A percentile compares a stretch with the other conserved stretches of the same genome.
phyloP scores from a whole-genome alignment of 2,888 invertebrate genomes.

The Chaetoderma sp. region DNA sequence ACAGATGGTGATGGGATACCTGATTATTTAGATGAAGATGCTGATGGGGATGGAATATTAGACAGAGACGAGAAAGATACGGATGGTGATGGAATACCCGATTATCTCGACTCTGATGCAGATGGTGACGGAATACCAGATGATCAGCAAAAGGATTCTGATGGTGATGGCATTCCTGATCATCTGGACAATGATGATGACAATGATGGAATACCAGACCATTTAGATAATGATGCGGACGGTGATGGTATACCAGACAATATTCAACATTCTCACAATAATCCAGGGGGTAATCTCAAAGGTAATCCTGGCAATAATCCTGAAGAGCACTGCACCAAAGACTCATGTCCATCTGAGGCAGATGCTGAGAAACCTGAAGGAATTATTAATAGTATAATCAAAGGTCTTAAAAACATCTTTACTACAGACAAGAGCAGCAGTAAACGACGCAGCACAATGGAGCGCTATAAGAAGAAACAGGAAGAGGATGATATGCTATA shows the following conservation, averaged over 20 bases:
- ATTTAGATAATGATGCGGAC: slow-evolving; percentile 38
- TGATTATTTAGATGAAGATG: slow-evolving; percentile 51
- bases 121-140: slow-evolving; percentile 28
- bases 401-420: too few species aligned
- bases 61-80: slow-evolving; percentile 35
- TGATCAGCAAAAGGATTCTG: slow-evolving; percentile 21
- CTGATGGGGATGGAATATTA: slow-evolving; percentile 56
- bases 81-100: slow-evolving; percentile 25
- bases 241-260: slow-evolving; percentile 53
- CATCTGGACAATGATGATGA: slow-evolving; percentile 34
- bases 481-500: background rate
- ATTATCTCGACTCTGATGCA: slow-evolving; percentile 30
- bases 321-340: too few species aligned
- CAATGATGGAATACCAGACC: slow-evolving; percentile 31
- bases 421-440: too few species aligned
- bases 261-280: too few species aligned
- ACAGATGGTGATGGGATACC: slow-evolving; percentile 57
- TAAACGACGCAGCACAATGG: too few species aligned
- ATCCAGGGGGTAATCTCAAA: slow-evolving; percentile 31
- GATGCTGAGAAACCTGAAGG: too few species aligned
- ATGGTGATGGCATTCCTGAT: slow-evolving; percentile 37
- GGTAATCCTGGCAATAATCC: too few species aligned
- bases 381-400: too few species aligned
- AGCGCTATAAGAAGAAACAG: background rate
- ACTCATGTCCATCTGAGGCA: too few species aligned